Conservation (phyloP, 2,113 vertebrate species). For the Uria aalge region DNA sequence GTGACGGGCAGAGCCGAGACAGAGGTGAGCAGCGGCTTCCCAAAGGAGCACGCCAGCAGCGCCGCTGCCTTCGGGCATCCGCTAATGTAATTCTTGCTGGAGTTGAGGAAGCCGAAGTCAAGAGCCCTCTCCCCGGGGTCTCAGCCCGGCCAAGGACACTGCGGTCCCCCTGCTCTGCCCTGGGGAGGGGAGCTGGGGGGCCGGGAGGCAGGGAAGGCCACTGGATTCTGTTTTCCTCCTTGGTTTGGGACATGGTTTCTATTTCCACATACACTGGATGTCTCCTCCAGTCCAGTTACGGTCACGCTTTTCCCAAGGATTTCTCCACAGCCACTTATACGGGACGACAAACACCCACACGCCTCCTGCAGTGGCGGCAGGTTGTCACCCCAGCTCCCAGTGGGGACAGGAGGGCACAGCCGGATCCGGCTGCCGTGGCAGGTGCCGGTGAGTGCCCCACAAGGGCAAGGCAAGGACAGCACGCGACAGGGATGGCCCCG, state of each 20-base stretch:
- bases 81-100: not conserved
- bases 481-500: rapidly evolving
- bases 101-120: not conserved
- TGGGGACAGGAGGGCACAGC: not conserved
- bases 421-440: not conserved
- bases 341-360: too few relatives aligned
- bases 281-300: not conserved
- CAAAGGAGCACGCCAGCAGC: rapidly evolving
- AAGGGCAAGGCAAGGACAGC: not conserved
- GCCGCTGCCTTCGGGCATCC: not conserved
- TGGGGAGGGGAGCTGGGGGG: not conserved
- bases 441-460: rapidly evolving
- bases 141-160: not conserved
- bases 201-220: not conserved
- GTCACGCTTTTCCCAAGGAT: not conserved
- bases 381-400: not conserved
- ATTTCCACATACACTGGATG: not conserved
- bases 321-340: not conserved
- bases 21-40: not conserved
- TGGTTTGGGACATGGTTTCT: not conserved
- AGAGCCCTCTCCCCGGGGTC: not conserved
- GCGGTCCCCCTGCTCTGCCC: not conserved
- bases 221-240: not conserved
- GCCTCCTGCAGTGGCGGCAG: rapidly evolving
- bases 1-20: rapidly evolving